Evolutionary conservation across 2,797 vertebrate genomes (phyloP), one percentile per base, ranked within the genome.

Genomic region (Bovichtus diacanthus): DNA sequence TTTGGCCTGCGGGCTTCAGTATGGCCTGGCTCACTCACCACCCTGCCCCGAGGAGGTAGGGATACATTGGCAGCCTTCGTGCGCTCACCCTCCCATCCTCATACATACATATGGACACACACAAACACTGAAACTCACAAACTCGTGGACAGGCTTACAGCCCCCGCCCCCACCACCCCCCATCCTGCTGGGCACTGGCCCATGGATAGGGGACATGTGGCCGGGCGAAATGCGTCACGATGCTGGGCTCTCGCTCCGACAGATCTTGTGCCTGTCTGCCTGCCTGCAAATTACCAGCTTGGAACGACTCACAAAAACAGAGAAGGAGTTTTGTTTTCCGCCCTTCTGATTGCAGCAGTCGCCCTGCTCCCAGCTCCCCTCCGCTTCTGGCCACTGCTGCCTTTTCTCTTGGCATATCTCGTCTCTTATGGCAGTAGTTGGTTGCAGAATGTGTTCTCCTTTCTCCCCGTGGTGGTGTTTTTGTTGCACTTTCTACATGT

Each of bases 121-220:
- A 80, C 77, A 81, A 56, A 90, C 78, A 72, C 77, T 9, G 65
- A 80, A 59, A 77, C 50, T 58, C 70, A 72, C 77, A 82, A 59
- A 79, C 39, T 76, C 47, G 8, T 31, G 72, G 70, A 80, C 77
- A 71, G 49, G 63, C 74, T 77, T 60, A 34, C 77, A 63, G 74
- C 64, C 68, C 80, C 59, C 65, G n/a, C 67, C 61, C 67, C 13
- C 55, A 12, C 38, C 13, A 6, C 8, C 71, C 71, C 29, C 80
- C 41, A 38, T 73, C 88, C 81, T 80, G 82, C 87, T 88, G 86
- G 82, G 85, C 56, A 15, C 87, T 91, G 89, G 91, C 90, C 88
- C 78, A 59, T 74, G 80, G 82, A 85, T 76, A 80, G 67, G 72
- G 87, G 92, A 92, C 92, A 93, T 91, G 93, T 91, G 92, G 91